Evolutionary conservation across 2,888 invertebrate genomes (phyloP).

Genomic region (Hemicrepidius hirtus): DNA sequence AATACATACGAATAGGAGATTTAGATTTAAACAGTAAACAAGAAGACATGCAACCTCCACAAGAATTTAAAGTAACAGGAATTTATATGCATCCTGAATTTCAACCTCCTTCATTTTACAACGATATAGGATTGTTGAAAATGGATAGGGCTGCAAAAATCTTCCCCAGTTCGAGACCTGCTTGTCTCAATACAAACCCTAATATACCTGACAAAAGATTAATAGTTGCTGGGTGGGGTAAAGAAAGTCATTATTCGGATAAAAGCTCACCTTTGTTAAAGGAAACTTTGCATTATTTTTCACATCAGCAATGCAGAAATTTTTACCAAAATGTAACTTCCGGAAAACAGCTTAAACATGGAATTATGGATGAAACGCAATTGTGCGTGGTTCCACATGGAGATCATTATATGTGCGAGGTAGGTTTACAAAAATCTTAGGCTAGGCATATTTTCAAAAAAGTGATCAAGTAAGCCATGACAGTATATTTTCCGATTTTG

Average conservation of each 20-base stretch:
- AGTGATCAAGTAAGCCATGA: too few relatives aligned
- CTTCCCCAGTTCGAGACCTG: conserved; percentile 70
- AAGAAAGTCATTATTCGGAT: conserved; percentile 56
- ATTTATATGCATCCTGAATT: conserved; percentile 70
- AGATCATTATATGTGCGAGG: conserved; percentile 72
- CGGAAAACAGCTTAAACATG: conserved; percentile 55
- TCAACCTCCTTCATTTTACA: conserved; percentile 68
- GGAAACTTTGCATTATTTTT: conserved; percentile 72
- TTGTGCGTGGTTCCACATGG: conserved; percentile 73
- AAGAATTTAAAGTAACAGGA: conserved; percentile 62
- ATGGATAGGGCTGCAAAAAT: conserved; percentile 67
- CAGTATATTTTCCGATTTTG: too few relatives aligned
- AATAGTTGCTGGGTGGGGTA: conserved; percentile 73
- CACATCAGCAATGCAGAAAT: conserved; percentile 54
- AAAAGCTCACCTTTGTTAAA: conserved; percentile 72
- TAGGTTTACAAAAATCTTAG: too few relatives aligned
- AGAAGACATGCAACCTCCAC: conserved; percentile 67
- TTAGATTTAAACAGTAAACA: conserved; percentile 65
- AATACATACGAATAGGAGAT: conserved; percentile 71
- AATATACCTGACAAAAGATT: conserved; percentile 57
- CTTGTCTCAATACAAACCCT: conserved; percentile 67
- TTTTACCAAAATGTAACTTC: conserved; percentile 56
- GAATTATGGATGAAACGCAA: conserved; percentile 72
- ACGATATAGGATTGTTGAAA: conserved; percentile 74
- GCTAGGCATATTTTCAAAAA: too few relatives aligned